Evolutionary conservation across 2,797 vertebrate species (phyloP).

Genomic region (Menidia menidia): DNA sequence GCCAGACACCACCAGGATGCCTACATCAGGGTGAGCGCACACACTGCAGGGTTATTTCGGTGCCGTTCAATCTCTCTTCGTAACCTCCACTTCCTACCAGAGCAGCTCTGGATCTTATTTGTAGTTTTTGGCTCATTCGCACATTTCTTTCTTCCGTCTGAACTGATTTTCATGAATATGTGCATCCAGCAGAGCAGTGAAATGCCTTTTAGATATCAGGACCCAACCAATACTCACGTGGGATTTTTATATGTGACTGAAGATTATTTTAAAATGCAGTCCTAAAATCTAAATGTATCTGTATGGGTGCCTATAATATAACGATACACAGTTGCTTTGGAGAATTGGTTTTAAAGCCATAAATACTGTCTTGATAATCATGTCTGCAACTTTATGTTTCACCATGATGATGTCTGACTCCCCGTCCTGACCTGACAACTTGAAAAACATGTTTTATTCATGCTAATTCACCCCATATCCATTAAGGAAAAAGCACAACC

Average conservation of each 20-base stretch:
- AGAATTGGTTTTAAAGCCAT: not conserved
- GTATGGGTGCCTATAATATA: not conserved
- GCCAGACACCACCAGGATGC: constrained; percentile 96
- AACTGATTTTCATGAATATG: constrained; percentile 25
- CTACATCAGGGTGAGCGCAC: constrained; percentile 91
- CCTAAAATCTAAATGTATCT: not conserved
- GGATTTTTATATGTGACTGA: not conserved
- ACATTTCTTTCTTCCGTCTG: constrained; percentile 5
- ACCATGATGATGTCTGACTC: constrained; percentile 4
- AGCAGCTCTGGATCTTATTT: constrained; percentile 24
- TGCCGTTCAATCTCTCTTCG: not conserved
- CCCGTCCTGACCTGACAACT: constrained; percentile 6
- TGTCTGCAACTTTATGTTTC: not conserved
- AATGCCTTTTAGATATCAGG: constrained; percentile 6
- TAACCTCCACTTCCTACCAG: constrained; percentile 4
- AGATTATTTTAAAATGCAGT: constrained; percentile 3
- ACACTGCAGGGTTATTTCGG: constrained; percentile 12
- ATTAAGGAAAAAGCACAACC: constrained; percentile 36
- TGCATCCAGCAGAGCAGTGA: not conserved
- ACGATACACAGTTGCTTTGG: not conserved
- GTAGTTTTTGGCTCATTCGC: constrained; percentile 15
- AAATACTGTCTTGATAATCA: no score
- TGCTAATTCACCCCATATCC: constrained; percentile 28
- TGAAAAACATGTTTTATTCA: constrained; percentile 13
- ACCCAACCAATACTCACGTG: not conserved